Evolutionary conservation across 2,113 vertebrate species (phyloP).

Genomic region (Butorides virescens): DNA sequence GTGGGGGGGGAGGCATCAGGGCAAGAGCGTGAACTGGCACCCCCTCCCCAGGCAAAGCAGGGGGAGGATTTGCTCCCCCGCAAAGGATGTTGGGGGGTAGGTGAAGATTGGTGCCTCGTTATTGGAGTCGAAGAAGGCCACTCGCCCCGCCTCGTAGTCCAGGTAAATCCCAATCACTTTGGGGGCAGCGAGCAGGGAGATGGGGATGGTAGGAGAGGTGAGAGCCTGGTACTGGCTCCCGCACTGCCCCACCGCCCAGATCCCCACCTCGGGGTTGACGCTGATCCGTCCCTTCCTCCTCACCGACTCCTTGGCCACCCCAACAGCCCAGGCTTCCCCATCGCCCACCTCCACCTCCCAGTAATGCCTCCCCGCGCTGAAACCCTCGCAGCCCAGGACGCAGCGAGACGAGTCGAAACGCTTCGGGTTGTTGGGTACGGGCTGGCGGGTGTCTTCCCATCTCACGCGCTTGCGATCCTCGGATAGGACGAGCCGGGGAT

Average conservation of each 20-base stretch:
- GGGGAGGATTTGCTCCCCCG: constrained; percentile 35
- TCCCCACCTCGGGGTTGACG: constrained; percentile 69
- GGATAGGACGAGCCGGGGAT: constrained; percentile 65
- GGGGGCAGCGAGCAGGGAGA: constrained; percentile 55
- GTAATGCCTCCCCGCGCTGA: constrained; percentile 49
- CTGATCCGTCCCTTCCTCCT: constrained; percentile 74
- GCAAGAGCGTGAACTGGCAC: background rate
- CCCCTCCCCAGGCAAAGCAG: constrained; percentile 41
- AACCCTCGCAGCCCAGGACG: constrained; percentile 20
- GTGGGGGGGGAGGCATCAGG: background rate
- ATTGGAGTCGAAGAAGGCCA: constrained; percentile 68
- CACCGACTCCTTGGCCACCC: constrained; percentile 79
- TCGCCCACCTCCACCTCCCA: constrained; percentile 73
- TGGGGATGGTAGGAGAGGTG: constrained; percentile 32
- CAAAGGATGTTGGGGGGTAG: constrained; percentile 69
- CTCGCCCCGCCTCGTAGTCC: constrained; percentile 78
- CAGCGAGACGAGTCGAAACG: constrained; percentile 71
- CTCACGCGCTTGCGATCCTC: constrained; percentile 36
- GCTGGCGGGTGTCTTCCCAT: constrained; percentile 4
- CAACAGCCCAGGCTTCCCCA: constrained; percentile 77
- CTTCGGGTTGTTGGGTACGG: constrained; percentile 24
- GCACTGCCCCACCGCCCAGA: constrained; percentile 81
- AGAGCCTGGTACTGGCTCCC: constrained; percentile 72
- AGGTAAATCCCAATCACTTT: constrained; percentile 74
- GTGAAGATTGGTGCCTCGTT: constrained; percentile 58